phyloP scores from a whole-genome alignment of 2,797 vertebrate genomes.

The Anomalospiza imberbis region DNA sequence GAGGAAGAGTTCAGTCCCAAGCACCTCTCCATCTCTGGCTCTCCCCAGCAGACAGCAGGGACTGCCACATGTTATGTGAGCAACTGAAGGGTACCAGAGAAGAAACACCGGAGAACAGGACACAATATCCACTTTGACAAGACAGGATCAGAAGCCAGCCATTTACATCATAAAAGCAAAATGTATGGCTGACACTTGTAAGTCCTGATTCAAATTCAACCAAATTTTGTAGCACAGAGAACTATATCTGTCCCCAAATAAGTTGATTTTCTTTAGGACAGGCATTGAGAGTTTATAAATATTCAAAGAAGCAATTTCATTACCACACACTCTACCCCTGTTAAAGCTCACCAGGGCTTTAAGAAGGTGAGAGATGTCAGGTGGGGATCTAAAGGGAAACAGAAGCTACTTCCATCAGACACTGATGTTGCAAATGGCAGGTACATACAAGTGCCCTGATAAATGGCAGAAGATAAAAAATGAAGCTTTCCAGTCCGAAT shows the following conservation, averaged over 20 bases:
- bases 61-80: background rate
- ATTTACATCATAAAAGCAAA: background rate
- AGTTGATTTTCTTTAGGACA: background rate
- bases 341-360: background rate
- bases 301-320: background rate
- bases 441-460: background rate
- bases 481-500: background rate
- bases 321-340: background rate
- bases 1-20: background rate
- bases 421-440: background rate
- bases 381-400: background rate
- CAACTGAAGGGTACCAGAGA: background rate
- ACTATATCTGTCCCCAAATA: background rate
- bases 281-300: background rate
- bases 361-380: background rate
- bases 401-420: background rate
- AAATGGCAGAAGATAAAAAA: background rate
- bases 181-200: background rate
- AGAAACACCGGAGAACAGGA: background rate
- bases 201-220: background rate
- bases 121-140: background rate
- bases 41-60: background rate
- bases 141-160: background rate
- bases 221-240: background rate
- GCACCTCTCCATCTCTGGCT: background rate